Percentiles rank a stretch among this genome's conserved stretches.
phyloP scores from a whole-genome alignment of 64 coral and sea anemone species.

The Orbicella faveolata region DNA sequence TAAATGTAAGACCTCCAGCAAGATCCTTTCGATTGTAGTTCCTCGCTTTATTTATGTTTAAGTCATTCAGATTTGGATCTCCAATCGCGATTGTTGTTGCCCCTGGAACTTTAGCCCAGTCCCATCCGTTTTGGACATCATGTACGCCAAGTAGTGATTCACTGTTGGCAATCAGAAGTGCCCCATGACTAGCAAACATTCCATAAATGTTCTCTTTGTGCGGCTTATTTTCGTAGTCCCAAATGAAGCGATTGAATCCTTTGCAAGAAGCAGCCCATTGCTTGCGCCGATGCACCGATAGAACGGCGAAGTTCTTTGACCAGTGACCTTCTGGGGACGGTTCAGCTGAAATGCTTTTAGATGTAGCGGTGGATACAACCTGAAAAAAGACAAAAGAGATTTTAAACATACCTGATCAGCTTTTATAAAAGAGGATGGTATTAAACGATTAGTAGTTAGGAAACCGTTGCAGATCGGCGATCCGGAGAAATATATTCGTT shows the following conservation, averaged over 20 bases:
- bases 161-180: constrained; percentile 70
- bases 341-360: background rate
- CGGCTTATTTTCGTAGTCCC: constrained; percentile 42
- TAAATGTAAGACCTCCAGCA: constrained; percentile 52
- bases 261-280: constrained; percentile 77
- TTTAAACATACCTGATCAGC: background rate
- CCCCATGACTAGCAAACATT: constrained; percentile 68
- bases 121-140: constrained; percentile 79
- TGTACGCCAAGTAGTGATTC: constrained; percentile 37
- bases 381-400: background rate
- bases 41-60: constrained; percentile 39
- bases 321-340: constrained; percentile 71
- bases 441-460: too few relatives aligned
- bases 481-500: too few relatives aligned
- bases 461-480: too few relatives aligned
- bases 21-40: constrained; percentile 23
- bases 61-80: background rate
- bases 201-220: constrained; percentile 66
- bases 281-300: constrained; percentile 71
- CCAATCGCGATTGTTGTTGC: constrained; percentile 56
- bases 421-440: background rate
- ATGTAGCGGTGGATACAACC: background rate
- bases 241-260: constrained; percentile 67
- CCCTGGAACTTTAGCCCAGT: constrained; percentile 81
- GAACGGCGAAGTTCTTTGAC: constrained; percentile 70